Evolutionary conservation across 1,140 invertebrate species (phyloP).

Genomic region (Drosophila fuyamai): DNA sequence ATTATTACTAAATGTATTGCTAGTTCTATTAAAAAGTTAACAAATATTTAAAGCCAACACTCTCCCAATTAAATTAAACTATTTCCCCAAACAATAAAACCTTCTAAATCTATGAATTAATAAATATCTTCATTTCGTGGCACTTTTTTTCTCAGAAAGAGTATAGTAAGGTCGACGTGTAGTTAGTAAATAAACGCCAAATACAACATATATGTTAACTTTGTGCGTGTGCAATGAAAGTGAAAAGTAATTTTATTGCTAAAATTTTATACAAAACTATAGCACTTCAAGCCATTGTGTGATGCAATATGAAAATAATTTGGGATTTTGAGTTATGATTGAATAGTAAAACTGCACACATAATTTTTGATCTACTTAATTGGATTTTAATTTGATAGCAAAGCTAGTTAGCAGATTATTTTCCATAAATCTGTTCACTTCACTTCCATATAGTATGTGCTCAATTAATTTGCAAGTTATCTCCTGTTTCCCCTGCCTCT

Average conservation of each 20-base stretch:
- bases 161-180: constrained; percentile 33
- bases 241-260: constrained; percentile 45
- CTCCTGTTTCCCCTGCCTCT: constrained; percentile 7
- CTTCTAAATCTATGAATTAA: not conserved
- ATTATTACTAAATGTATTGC: no score
- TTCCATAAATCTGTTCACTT: constrained; percentile 10
- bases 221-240: constrained; percentile 55
- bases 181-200: not conserved
- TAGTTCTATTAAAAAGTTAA: no score
- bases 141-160: constrained; percentile 12
- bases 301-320: constrained; percentile 10
- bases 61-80: no score
- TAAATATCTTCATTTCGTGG: not conserved
- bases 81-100: no score
- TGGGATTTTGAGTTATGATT: not conserved
- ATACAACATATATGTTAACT: not conserved
- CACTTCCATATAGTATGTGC: constrained; percentile 24
- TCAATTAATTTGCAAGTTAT: constrained; percentile 35
- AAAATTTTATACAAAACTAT: constrained; percentile 17
- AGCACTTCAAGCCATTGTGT: constrained; percentile 6
- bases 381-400: not conserved
- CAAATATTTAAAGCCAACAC: no score
- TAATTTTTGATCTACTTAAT: not conserved
- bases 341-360: no score
- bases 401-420: constrained; percentile 11